Conservation (phyloP, 2,888 invertebrate species). For the Parthenolecanium corni region DNA sequence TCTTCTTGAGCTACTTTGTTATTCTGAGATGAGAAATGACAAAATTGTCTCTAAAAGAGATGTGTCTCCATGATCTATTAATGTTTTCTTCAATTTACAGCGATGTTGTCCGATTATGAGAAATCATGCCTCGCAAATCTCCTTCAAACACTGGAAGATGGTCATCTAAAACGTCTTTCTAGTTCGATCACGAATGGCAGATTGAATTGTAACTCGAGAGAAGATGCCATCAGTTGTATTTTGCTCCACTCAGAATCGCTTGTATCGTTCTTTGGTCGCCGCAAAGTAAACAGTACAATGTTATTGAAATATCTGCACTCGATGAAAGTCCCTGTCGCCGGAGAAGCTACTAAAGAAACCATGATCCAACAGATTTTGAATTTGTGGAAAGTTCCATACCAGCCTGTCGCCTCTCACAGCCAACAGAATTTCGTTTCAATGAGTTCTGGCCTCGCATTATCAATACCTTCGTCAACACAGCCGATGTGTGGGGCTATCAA, state of each 20-base stretch:
- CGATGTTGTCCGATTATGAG: conserved; percentile 9
- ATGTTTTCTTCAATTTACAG: too few species aligned
- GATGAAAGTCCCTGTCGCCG: conserved; percentile 1
- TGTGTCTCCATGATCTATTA: too few species aligned
- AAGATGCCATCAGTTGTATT: conserved; percentile 8
- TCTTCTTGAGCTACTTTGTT: too few species aligned
- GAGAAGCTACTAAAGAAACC: conserved; percentile 10
- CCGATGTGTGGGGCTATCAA: background rate
- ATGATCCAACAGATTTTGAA: background rate
- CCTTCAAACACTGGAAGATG: background rate
- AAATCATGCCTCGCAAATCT: background rate
- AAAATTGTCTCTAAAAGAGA: too few species aligned
- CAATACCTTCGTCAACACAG: background rate
- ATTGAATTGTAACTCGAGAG: background rate
- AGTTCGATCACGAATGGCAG: conserved; percentile 10
- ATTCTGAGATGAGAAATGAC: too few species aligned
- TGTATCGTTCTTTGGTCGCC: background rate
- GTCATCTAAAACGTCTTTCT: background rate
- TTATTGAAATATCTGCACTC: conserved; percentile 7
- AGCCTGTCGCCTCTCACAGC: background rate
- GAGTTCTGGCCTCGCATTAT: background rate
- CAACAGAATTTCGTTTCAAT: background rate
- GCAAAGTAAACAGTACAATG: background rate
- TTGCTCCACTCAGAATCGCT: conserved; percentile 9
- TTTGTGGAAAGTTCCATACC: conserved; percentile 12